A percentile compares a stretch with the other conserved stretches of the same genome.
Conservation (phyloP, 1,140 invertebrate species). For the Macrobrachium nipponense region DNA sequence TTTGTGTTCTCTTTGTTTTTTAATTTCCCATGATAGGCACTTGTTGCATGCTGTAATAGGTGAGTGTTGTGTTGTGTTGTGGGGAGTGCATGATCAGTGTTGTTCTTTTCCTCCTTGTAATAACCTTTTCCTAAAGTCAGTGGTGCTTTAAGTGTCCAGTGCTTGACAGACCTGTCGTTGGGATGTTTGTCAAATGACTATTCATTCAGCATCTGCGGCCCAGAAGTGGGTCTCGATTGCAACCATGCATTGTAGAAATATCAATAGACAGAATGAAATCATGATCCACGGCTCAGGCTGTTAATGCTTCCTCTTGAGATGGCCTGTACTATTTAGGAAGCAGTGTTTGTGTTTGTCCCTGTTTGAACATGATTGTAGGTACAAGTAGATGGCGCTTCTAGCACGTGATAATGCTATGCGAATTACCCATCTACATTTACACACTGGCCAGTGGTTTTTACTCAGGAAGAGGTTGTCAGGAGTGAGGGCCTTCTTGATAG, state of each 20-base stretch:
- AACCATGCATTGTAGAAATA: conserved; percentile 35
- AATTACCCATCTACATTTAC: conserved; percentile 45
- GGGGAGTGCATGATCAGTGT: no score
- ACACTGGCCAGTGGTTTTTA: conserved; percentile 50
- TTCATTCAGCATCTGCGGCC: background rate
- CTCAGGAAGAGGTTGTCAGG: conserved; percentile 41
- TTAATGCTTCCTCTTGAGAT: conserved; percentile 29
- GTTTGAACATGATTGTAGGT: conserved; percentile 38
- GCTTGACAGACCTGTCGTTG: conserved; percentile 26
- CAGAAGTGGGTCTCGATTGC: conserved; percentile 19
- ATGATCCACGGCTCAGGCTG: conserved; percentile 22
- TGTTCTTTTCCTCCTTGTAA: background rate
- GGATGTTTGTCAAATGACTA: background rate
- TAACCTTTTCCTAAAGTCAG: conserved; percentile 5
- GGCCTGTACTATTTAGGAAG: conserved; percentile 46
- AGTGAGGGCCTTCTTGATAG: conserved; percentile 44
- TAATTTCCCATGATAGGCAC: background rate
- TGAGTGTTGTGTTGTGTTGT: no score
- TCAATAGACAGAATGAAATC: conserved; percentile 5
- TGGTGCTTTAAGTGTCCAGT: conserved; percentile 47
- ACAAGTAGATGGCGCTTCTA: conserved; percentile 46
- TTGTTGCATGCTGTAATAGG: background rate
- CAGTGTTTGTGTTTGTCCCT: conserved; percentile 40
- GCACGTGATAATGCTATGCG: conserved; percentile 48
- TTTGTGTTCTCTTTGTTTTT: background rate